Evolutionary conservation across 1,140 invertebrate genomes (phyloP).

Genomic region (Scaptomyza graminum): DNA sequence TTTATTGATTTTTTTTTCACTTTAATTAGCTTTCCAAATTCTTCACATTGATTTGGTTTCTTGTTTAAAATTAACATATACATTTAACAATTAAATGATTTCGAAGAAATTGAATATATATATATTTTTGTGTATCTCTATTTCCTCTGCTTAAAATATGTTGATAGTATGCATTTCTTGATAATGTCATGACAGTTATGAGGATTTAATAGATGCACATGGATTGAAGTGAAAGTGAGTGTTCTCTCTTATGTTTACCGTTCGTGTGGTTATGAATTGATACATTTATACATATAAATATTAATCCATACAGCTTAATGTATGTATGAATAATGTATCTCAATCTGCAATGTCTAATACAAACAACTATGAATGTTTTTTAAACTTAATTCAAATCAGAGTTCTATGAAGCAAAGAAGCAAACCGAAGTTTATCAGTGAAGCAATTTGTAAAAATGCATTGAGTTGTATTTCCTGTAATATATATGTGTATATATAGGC

Average conservation of each 20-base stretch:
- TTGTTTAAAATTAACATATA: conserved; percentile 78
- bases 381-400: conserved; percentile 25
- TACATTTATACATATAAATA: conserved; percentile 26
- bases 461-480: conserved; percentile 13
- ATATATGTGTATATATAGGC: conserved; percentile 2
- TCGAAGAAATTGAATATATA: conserved; percentile 49
- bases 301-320: conserved; percentile 12
- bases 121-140: conserved; percentile 37
- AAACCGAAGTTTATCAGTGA: conserved; percentile 35
- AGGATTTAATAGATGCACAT: conserved; percentile 32
- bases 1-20: not conserved
- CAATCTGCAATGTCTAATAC: conserved; percentile 23
- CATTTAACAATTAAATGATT: conserved; percentile 74
- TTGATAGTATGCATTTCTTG: conserved; percentile 34
- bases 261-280: conserved; percentile 33
- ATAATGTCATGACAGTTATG: conserved; percentile 13
- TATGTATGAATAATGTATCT: conserved; percentile 25
- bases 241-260: not conserved
- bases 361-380: conserved; percentile 18
- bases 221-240: conserved; percentile 17
- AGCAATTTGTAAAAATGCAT: conserved; percentile 14
- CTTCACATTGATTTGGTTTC: conserved; percentile 59
- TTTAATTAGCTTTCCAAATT: conserved; percentile 61
- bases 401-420: conserved; percentile 66
- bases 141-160: conserved; percentile 43